Conservation (phyloP, 2,797 vertebrate genomes). For the Hippocampus kuda region DNA sequence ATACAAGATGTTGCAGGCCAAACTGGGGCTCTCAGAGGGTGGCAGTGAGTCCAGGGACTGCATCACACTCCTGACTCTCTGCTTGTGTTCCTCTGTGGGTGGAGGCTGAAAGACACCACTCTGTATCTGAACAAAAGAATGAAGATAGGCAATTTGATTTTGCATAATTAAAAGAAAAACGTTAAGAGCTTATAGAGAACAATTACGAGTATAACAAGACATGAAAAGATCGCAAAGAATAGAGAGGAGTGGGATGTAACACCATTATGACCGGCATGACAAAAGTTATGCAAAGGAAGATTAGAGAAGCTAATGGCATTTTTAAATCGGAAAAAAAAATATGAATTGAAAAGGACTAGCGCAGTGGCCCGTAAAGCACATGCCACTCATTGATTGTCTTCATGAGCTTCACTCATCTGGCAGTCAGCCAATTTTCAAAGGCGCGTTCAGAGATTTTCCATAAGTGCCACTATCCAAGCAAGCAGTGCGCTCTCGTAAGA, state of each 20-base stretch:
- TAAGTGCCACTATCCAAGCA: neutral
- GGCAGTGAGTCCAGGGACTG: constrained; percentile 38
- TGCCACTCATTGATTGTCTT: neutral
- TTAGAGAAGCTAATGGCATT: neutral
- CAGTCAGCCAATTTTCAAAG: neutral
- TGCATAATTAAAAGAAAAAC: neutral
- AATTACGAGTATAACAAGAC: neutral
- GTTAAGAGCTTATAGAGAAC: neutral
- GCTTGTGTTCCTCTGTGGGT: constrained; percentile 37
- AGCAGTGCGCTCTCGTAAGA: neutral
- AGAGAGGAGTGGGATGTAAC: neutral
- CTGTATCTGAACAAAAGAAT: constrained; percentile 45
- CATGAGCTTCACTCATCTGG: neutral
- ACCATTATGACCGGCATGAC: neutral
- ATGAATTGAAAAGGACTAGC: neutral
- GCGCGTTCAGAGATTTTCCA: neutral
- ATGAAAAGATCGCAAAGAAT: neutral
- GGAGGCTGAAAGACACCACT: constrained; percentile 23
- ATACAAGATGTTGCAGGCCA: constrained; percentile 46
- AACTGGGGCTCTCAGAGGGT: constrained; percentile 29
- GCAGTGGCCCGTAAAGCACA: neutral
- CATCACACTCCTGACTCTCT: constrained; percentile 38
- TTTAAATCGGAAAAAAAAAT: neutral
- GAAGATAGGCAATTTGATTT: neutral
- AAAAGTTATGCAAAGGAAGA: neutral